Conservation (phyloP, 2,797 vertebrate genomes). For the Chrosomus eos region DNA sequence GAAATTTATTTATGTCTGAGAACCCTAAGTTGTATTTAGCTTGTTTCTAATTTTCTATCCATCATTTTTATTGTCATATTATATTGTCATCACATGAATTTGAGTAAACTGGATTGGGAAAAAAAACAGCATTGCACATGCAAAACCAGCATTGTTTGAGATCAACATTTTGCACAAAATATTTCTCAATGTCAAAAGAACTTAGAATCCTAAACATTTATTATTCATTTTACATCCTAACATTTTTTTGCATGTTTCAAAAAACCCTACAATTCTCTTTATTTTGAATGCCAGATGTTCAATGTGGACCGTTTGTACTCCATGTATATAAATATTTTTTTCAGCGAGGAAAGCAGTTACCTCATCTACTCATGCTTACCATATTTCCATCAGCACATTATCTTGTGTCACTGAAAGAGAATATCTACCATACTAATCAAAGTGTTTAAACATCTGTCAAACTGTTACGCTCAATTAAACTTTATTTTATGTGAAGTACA, state of each 20-base stretch:
- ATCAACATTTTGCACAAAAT: background rate
- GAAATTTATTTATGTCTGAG: background rate
- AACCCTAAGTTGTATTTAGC: background rate
- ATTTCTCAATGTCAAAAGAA: background rate
- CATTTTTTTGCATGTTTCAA: background rate
- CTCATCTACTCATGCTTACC: background rate
- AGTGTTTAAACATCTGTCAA: slow-evolving; percentile 21
- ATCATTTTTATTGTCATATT: background rate
- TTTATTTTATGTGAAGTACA: background rate
- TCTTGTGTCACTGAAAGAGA: slow-evolving; percentile 15
- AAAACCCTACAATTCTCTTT: background rate
- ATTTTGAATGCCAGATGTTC: background rate
- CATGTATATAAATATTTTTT: background rate
- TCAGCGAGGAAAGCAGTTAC: background rate
- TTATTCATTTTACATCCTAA: background rate
- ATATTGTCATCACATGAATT: background rate
- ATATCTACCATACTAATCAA: slow-evolving; percentile 13
- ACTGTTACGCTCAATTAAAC: background rate
- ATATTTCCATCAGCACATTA: background rate
- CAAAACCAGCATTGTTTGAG: background rate
- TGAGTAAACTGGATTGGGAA: background rate
- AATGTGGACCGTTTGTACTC: background rate
- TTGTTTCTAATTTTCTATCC: background rate
- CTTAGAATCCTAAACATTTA: background rate
- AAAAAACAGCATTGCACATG: background rate